Evolutionary conservation across 2,888 invertebrate genomes (phyloP).

Genomic region (Caradrina clavipalpis): DNA sequence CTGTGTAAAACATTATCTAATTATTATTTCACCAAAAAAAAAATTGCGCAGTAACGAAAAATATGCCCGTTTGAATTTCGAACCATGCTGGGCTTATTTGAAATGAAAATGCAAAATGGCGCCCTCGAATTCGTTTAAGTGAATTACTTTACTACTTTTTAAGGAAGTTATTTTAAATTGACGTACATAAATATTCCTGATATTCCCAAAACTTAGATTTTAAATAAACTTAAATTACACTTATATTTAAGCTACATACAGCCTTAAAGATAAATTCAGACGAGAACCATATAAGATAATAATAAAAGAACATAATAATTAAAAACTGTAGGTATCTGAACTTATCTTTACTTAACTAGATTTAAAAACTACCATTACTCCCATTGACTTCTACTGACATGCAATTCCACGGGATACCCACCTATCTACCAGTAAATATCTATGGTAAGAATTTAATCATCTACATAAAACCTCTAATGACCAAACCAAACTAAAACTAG

Average conservation of each 20-base stretch:
- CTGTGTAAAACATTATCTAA: slow-evolving; percentile 70
- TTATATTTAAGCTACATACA: slow-evolving; percentile 17
- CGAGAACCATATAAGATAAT: not conserved
- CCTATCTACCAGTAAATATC: not conserved
- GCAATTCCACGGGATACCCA: slow-evolving; percentile 9
- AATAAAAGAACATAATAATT: not conserved
- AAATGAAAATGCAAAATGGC: slow-evolving; percentile 10
- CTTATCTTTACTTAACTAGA: not conserved
- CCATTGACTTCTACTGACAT: slow-evolving; percentile 8
- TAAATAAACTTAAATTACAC: slow-evolving; percentile 13
- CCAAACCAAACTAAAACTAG: too few relatives aligned
- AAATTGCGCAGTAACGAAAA: slow-evolving; percentile 30
- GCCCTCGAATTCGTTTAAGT: slow-evolving; percentile 12
- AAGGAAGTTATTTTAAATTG: not conserved
- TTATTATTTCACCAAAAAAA: slow-evolving; percentile 46
- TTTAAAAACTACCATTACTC: slow-evolving; percentile 3
- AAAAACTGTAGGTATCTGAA: slow-evolving; percentile 15
- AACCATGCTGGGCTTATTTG: slow-evolving; percentile 29
- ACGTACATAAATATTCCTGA: not conserved
- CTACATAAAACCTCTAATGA: not conserved
- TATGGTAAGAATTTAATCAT: not conserved
- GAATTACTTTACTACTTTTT: slow-evolving; percentile 1
- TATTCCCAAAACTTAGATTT: not conserved
- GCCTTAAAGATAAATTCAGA: slow-evolving; percentile 9
- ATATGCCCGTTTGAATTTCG: slow-evolving; percentile 20